Conservation (phyloP, 2,113 vertebrate species). For the Coryphaenoides rupestris region DNA sequence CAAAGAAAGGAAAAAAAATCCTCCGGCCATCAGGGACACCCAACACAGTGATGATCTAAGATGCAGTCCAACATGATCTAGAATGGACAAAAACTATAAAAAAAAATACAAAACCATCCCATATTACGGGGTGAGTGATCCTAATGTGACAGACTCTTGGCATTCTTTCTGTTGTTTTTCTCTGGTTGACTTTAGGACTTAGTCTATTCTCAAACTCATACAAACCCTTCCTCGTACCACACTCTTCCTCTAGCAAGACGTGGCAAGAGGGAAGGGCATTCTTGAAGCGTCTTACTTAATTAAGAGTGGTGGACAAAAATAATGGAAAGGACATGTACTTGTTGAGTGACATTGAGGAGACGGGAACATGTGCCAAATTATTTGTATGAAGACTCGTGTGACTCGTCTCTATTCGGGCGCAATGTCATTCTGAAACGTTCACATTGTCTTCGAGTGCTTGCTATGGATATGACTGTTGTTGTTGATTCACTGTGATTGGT, state of each 20-base stretch:
- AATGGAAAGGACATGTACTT: neutral
- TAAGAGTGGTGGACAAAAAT: neutral
- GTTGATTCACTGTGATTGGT: neutral
- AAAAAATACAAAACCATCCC: too few species aligned
- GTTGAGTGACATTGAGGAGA: neutral
- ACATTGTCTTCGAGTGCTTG: neutral
- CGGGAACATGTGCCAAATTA: neutral
- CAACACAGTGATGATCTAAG: too few species aligned
- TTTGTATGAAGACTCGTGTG: neutral
- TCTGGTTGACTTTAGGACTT: neutral
- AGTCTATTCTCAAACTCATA: too few species aligned
- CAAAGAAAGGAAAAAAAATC: too few species aligned
- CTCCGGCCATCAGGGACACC: too few species aligned
- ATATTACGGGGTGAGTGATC: neutral
- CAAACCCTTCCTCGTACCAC: too few species aligned
- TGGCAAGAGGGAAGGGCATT: too few species aligned
- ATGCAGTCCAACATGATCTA: too few species aligned
- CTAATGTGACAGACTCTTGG: conserved; percentile 4
- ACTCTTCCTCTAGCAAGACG: too few species aligned
- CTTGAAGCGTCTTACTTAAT: too few species aligned
- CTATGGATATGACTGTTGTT: neutral
- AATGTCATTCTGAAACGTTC: neutral
- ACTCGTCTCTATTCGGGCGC: neutral
- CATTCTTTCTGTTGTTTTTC: neutral
- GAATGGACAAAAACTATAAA: too few species aligned